These are phyloP conservation scores for Meriones psammophilus DNA, from an alignment of 2,797 vertebrate genomes.

Conservation along the genomic window DNA sequence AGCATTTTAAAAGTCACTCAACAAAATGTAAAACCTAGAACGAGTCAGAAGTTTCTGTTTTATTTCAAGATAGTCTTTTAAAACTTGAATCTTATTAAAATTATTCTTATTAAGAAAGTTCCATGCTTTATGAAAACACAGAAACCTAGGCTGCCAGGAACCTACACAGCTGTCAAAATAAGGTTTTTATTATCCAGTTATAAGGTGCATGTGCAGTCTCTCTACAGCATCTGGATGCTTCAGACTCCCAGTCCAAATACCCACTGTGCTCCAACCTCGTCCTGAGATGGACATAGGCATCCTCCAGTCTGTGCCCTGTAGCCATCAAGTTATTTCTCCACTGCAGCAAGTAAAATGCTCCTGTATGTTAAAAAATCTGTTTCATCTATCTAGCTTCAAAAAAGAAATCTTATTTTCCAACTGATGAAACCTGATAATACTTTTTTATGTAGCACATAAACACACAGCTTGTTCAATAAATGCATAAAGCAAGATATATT, in stretches of 20 bases:
- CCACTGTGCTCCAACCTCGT: neutral
- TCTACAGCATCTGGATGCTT: neutral
- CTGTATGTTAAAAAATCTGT: neutral
- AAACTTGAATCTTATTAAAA: conserved; percentile 43
- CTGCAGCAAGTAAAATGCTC: neutral
- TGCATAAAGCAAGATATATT: conserved; percentile 50
- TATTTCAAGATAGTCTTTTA: conserved; percentile 59
- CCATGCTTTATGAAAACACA: conserved; percentile 49
- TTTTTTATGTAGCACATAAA: conserved; percentile 31
- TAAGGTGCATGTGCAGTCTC: neutral
- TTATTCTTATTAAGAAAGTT: conserved; percentile 10
- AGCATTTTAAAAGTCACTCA: conserved; percentile 6
- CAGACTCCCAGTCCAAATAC: neutral
- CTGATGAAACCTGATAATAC: conserved; percentile 47
- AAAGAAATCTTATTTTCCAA: conserved; percentile 35
- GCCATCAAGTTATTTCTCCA: neutral
- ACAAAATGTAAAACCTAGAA: conserved; percentile 50
- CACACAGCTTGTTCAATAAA: neutral
- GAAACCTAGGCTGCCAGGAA: conserved; percentile 36
- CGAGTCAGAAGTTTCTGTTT: conserved; percentile 19
- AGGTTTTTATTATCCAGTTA: neutral
- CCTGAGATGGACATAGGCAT: neutral
- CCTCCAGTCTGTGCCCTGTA: neutral
- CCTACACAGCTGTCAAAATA: neutral
- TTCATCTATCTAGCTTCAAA: conserved; percentile 52